Base-by-base conservation (phyloP, 2,888 invertebrate species). In the Caenorhabditis zanzibari region DNA sequence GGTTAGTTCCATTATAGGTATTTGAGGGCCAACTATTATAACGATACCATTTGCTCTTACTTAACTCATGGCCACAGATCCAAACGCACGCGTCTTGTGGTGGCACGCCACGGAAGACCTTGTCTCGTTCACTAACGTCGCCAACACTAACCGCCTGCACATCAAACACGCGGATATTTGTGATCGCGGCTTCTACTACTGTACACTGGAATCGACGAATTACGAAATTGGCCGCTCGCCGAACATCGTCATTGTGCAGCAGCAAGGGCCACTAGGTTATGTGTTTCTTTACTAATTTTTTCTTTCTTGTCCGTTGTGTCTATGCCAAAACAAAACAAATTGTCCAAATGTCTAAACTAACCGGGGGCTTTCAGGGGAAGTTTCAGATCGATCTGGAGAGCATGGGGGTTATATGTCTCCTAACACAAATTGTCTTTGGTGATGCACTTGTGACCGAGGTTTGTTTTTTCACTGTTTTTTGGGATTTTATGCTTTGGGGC, bases 111-210 rank as follows among this genome's bases (percentile, higher is more conserved):
- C 54, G 32, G 81, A 81, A 16, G 72, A 82, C 44, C 77, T 85
- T 54, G 74, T 68, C 61, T 73, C 83, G 52, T 81, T 83, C 61
- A 71, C 59, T 41, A 82, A 81, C 64, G 81, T 86, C 61, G 87
- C 83, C 64, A 81, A 82, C 68, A 79, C 76, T 49, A 79, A 68
- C 38, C 69, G 71, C 54, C 74, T 86, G 7, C 86, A 85, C 52
- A 49, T 87, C 7, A 76, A 81, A 47, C 72, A 74, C 49, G 77
- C 73, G 14, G 84, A 85, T 54, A 9, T 85, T 6, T 81, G 81
- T 56, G 87, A 87, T 32, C 82, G 85, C 6, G 88, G 88, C n/a
- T 56, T 85, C 68, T 88, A 86, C 72, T 88, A 82, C 38, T 88
- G 88, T 59, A 82, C 83, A 7, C 66, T 82, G 41, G 86, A 86